Evolutionary conservation across 2,797 vertebrate genomes (phyloP).

Genomic region (Darevskia mixta): DNA sequence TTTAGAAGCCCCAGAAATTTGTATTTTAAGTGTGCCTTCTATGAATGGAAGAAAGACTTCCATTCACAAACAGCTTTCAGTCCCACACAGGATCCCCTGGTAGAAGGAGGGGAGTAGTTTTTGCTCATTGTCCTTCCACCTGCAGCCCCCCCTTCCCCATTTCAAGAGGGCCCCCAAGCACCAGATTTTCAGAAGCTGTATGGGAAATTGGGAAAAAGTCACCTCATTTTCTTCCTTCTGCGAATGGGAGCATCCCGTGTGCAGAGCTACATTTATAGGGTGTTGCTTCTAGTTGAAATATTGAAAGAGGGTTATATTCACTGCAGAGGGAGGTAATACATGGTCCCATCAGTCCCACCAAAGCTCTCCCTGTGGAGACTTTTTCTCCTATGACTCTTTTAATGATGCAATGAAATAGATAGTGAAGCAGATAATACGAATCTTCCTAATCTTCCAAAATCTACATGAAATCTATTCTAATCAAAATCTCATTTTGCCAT

Average conservation of each 20-base stretch:
- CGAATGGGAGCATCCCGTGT: neutral
- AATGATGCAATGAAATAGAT: neutral
- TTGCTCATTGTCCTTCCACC: neutral
- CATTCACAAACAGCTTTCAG: neutral
- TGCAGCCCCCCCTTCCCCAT: neutral
- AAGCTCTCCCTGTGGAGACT: neutral
- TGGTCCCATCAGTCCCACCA: neutral
- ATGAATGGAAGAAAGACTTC: neutral
- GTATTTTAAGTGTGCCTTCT: neutral
- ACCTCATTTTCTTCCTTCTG: neutral
- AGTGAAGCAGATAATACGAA: neutral
- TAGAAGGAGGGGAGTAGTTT: neutral
- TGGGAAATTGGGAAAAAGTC: neutral
- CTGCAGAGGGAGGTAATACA: neutral
- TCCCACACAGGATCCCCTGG: neutral
- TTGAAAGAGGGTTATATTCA: neutral
- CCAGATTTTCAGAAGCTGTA: neutral
- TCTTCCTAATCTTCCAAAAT: neutral
- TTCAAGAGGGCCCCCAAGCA: neutral
- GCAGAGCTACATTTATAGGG: neutral
- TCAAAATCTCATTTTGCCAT: neutral
- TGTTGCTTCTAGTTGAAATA: neutral
- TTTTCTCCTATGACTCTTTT: neutral
- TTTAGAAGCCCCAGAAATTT: neutral
- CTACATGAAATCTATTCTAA: too few species aligned